Percentiles rank a stretch among this genome's conserved stretches.
These are phyloP conservation scores for Embiotoca jacksoni DNA, from an alignment of 2,113 vertebrate genomes.

Conservation along the genomic window DNA sequence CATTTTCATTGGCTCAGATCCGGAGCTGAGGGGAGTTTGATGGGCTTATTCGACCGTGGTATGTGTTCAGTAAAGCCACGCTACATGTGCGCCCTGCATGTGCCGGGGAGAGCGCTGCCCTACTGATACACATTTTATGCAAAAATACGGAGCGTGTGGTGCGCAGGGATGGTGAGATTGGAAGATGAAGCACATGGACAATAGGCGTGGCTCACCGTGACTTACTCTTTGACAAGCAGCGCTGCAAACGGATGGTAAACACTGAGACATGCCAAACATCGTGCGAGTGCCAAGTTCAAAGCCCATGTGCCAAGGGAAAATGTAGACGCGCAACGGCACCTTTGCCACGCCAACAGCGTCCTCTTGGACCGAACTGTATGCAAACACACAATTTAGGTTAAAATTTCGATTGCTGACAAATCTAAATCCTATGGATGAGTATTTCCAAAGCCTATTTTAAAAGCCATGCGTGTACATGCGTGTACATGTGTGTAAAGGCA, in stretches of 20 bases:
- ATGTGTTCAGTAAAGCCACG: conserved; percentile 75
- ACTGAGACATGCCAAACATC: conserved; percentile 48
- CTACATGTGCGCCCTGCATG: conserved; percentile 85
- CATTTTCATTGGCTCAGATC: conserved; percentile 80
- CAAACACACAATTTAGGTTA: not conserved
- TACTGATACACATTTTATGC: conserved; percentile 90
- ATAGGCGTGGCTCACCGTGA: conserved; percentile 87
- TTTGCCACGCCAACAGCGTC: not conserved
- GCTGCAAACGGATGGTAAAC: conserved; percentile 60
- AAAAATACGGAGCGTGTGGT: conserved; percentile 78
- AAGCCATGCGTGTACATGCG: not conserved
- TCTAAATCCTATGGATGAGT: no score
- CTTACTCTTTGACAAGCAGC: conserved; percentile 51
- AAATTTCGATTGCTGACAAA: not conserved
- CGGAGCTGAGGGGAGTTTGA: conserved; percentile 73
- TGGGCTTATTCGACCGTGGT: conserved; percentile 76
- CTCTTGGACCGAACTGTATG: not conserved
- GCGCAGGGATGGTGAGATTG: conserved; percentile 60
- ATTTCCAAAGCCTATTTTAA: no score
- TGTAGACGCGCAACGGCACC: conserved; percentile 10
- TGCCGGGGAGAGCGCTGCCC: conserved; percentile 81
- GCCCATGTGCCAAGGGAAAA: conserved; percentile 46
- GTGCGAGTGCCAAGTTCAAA: conserved; percentile 54
- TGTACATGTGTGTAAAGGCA: not conserved
- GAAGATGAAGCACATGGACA: conserved; percentile 79